Base-by-base conservation (phyloP, 2,113 vertebrate genomes). In the Stigmatopora argus region DNA sequence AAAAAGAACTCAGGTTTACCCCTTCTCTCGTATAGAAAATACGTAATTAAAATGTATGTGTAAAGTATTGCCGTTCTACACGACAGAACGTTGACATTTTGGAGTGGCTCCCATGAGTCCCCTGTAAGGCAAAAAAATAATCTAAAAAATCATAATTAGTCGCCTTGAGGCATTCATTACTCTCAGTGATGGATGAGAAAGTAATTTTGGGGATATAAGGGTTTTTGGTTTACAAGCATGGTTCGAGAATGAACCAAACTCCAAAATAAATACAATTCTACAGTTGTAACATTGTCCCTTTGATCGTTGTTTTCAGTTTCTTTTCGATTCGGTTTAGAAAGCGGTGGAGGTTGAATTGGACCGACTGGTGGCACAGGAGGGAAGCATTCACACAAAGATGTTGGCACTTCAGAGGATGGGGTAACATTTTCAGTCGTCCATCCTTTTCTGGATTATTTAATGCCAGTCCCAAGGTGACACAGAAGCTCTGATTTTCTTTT, bases 371-470 rank as follows among this genome's bases (percentile, higher is more conserved):
- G 93, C 93, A 4, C 93, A 97, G 69, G 94, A 96, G 64, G 90
- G 86, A 57, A 81, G 83, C 19, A 91, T 97, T 66, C 94, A 97
- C 80, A 94, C 87, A 69, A 99, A 99, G 87, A 97, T 99, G 94
- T 79, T 93, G 47, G 85, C 92, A 1, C 88, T 99, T 18, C 95
- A 98, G 66, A 93, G 96, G 66, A 97, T 99, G 92, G 94, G 96
- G 96, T 98, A 80, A 19, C 64, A 47, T 67, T 23, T 53, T 52
- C 12, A 90, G 90, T 26, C 86, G 87, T 65, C 4, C 0, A 17
- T 14, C 38, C 7, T 1, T 10, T 41, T 38, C 10, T 18, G 23
- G 7, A 60, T 51, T 15, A 34, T 21, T 47, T 14, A 55, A 57
- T 52, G 11, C 53, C 23, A 52, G 13, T 14, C 23, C 6, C 21